Percentiles rank a stretch among this genome's conserved stretches.
Evolutionary conservation across 2,797 vertebrate species (phyloP).

Genomic region (Falco cherrug): DNA sequence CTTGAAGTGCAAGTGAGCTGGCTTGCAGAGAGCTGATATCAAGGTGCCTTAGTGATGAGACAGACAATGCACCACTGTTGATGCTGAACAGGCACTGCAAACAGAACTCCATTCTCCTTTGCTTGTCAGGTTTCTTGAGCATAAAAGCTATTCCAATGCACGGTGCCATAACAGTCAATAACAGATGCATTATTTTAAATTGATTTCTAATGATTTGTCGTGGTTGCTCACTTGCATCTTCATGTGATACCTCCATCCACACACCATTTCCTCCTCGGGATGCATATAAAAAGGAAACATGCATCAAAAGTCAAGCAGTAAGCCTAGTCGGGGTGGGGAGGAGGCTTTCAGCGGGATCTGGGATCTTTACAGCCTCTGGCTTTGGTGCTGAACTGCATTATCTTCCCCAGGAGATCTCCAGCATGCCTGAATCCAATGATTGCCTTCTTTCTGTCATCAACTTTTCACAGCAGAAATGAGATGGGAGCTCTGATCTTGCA

Average conservation of each 20-base stretch:
- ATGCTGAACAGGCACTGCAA: neutral
- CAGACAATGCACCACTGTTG: rapidly evolving
- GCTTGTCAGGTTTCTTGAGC: neutral
- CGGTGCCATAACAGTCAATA: neutral
- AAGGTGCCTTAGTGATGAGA: neutral
- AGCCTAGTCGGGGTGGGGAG: neutral
- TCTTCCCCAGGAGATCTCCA: neutral
- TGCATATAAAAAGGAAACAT: neutral
- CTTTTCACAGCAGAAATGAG: neutral
- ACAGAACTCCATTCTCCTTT: neutral
- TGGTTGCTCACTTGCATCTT: neutral
- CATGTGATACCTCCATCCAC: neutral
- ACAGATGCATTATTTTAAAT: neutral
- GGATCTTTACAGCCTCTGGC: neutral
- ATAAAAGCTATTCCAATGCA: neutral
- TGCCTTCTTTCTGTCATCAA: neutral
- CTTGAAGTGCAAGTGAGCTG: neutral
- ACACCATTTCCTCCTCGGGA: neutral
- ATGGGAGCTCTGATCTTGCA: neutral
- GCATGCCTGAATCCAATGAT: neutral
- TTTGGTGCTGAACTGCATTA: neutral
- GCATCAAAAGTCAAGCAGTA: neutral
- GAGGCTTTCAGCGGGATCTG: neutral
- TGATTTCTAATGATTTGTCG: neutral
- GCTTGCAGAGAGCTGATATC: neutral